phyloP scores from a whole-genome alignment of 2,113 vertebrate species.

The Chlorodrepanis virens region DNA sequence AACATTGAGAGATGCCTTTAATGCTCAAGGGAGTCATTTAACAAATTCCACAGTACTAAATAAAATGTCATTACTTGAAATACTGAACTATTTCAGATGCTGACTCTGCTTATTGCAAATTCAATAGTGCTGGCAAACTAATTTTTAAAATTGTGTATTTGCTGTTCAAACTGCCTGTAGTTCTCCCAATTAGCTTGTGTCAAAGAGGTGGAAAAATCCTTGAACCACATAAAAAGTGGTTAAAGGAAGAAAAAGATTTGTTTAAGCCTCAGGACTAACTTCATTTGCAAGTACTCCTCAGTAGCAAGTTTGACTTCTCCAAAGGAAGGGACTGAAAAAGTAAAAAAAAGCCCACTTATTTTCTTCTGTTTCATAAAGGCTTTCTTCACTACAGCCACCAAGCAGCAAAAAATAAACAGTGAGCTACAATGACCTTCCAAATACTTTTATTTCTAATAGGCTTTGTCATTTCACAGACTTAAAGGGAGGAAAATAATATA shows the following conservation, averaged over 20 bases:
- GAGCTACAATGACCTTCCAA: background rate
- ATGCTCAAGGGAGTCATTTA: slow-evolving; percentile 73
- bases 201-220: slow-evolving; percentile 51
- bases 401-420: background rate
- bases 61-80: slow-evolving; percentile 79
- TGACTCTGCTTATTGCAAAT: slow-evolving; percentile 77
- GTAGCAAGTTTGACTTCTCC: slow-evolving; percentile 1
- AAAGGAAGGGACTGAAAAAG: background rate
- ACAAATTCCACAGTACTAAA: slow-evolving; percentile 76
- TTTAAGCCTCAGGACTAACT: slow-evolving; percentile 55
- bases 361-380: background rate
- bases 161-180: slow-evolving; percentile 63
- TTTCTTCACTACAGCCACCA: background rate
- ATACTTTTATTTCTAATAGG: background rate
- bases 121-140: slow-evolving; percentile 76
- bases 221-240: slow-evolving; percentile 44
- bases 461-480: background rate
- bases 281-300: slow-evolving; percentile 20
- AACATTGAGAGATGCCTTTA: slow-evolving; percentile 73
- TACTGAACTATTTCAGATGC: slow-evolving; percentile 76
- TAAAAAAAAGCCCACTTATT: background rate
- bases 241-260: slow-evolving; percentile 49
- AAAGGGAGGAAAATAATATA: background rate
- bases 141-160: slow-evolving; percentile 72
- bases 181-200: slow-evolving; percentile 70